phyloP scores from a whole-genome alignment of 2,888 invertebrate genomes.

The Ptychoptera albimana region DNA sequence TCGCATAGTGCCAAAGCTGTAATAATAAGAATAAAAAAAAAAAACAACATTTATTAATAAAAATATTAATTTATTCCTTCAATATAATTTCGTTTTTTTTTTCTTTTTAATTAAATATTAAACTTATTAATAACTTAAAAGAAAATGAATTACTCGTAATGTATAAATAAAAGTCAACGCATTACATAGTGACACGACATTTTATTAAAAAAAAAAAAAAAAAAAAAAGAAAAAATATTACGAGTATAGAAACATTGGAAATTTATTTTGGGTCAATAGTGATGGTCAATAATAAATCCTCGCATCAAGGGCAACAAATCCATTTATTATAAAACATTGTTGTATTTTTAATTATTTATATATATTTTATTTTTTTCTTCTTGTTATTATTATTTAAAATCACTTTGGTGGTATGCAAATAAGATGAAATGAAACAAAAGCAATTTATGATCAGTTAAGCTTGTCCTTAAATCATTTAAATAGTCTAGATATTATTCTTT shows the following conservation, averaged over 20 bases:
- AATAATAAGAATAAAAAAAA: constrained; percentile 23
- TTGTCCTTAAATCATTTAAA: too few relatives aligned
- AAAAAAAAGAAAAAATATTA: neutral
- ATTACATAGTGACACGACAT: too few relatives aligned
- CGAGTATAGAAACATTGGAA: neutral
- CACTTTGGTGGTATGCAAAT: too few relatives aligned
- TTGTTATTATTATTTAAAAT: too few relatives aligned
- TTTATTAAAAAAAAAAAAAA: too few relatives aligned
- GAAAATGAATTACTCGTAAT: neutral
- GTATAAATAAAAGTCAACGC: neutral
- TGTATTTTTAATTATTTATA: too few relatives aligned
- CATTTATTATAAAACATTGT: too few relatives aligned
- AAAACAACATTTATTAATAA: constrained; percentile 2
- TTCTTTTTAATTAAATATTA: neutral
- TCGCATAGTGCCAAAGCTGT: constrained; percentile 75
- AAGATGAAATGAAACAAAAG: too few relatives aligned
- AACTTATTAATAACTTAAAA: neutral
- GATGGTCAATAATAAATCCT: constrained; percentile 4
- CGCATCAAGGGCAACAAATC: too few relatives aligned
- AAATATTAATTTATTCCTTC: neutral
- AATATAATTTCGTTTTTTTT: neutral
- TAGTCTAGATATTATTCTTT: too few relatives aligned
- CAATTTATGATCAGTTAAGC: too few relatives aligned
- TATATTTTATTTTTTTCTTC: too few relatives aligned
- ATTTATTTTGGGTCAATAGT: constrained; percentile 7